phyloP scores from a whole-genome alignment of 2,888 invertebrate species.

The Melanchra persicariae region DNA sequence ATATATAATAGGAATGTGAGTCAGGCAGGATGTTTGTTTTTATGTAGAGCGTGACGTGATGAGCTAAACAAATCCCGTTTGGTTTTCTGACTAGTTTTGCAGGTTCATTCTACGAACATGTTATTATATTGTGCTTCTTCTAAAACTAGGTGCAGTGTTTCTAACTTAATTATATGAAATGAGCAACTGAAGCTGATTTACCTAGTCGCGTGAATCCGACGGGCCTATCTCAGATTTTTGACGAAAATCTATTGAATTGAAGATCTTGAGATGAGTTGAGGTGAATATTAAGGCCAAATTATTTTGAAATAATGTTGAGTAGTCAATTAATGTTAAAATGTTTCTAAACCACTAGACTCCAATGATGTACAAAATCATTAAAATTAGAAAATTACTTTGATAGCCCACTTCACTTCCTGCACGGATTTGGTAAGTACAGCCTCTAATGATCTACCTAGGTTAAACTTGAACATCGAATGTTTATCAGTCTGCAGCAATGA shows the following conservation, averaged over 20 bases:
- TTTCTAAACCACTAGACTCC: neutral
- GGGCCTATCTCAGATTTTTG: neutral
- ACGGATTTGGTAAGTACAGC: neutral
- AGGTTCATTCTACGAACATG: conserved; percentile 26
- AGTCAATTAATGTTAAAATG: neutral
- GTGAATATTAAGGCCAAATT: neutral
- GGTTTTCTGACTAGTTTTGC: conserved; percentile 55
- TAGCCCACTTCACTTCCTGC: conserved; percentile 8
- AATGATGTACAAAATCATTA: neutral
- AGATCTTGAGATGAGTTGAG: neutral
- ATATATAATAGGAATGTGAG: conserved; percentile 15
- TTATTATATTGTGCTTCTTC: conserved; percentile 19
- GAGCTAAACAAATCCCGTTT: conserved; percentile 52
- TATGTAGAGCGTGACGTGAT: conserved; percentile 57
- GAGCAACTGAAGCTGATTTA: neutral
- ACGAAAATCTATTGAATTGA: neutral
- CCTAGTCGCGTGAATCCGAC: neutral
- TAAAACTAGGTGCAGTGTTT: too few relatives aligned
- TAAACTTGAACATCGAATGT: conserved; percentile 32
- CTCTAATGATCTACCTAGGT: conserved; percentile 3
- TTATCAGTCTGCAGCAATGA: conserved; percentile 42
- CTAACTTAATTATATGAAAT: too few relatives aligned
- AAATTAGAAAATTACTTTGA: neutral
- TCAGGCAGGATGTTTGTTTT: conserved; percentile 53
- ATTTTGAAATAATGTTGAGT: neutral